These are phyloP conservation scores for Tryphoninae sp. DNA, from an alignment of 2,888 invertebrate genomes.

Conservation along the genomic window DNA sequence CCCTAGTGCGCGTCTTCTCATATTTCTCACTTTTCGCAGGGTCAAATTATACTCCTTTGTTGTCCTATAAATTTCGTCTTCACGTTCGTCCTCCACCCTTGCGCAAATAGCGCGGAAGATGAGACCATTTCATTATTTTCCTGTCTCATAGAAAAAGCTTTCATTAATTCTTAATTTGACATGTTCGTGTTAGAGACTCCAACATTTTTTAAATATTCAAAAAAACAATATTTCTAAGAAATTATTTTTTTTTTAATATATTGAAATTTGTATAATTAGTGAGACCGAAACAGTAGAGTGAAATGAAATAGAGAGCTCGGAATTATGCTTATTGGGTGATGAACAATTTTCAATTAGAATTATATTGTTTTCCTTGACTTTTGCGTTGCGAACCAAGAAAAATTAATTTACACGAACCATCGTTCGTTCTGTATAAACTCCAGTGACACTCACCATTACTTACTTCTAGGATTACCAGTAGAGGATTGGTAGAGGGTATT, in stretches of 20 bases:
- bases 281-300: conserved; percentile 52
- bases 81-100: not conserved
- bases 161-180: not conserved
- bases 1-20: conserved; percentile 4
- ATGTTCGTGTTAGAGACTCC: no score
- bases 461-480: conserved; percentile 66
- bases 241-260: not conserved
- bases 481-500: not conserved
- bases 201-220: no score
- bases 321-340: conserved; percentile 65
- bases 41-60: conserved; percentile 23
- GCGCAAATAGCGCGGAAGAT: conserved; percentile 47
- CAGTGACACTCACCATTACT: conserved; percentile 64
- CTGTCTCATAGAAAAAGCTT: not conserved
- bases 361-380: conserved; percentile 60
- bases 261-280: conserved; percentile 70
- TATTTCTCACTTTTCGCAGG: not conserved
- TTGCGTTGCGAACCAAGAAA: conserved; percentile 2
- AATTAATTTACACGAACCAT: not conserved
- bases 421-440: not conserved
- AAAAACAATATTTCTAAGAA: no score
- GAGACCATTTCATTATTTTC: conserved; percentile 10
- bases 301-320: conserved; percentile 1
- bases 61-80: conserved; percentile 21
- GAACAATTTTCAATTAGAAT: conserved; percentile 73